Conservation (phyloP, 2,797 vertebrate genomes). For the Percopsis omiscomaycus region DNA sequence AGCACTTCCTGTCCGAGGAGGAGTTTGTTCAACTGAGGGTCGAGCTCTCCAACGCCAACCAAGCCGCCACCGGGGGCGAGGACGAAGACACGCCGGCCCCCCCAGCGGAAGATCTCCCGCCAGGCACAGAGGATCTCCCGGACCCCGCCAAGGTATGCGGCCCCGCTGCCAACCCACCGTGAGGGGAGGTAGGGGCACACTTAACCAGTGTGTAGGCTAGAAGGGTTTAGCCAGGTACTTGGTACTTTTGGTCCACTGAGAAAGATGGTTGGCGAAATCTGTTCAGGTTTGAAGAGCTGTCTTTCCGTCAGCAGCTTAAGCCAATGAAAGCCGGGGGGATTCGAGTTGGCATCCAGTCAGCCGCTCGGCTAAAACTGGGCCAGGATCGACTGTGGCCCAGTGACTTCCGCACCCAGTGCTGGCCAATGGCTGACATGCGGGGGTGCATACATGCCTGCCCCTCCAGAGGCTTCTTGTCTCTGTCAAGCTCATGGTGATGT, state of each 20-base stretch:
- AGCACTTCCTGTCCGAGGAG: conserved; percentile 89
- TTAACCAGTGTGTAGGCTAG: conserved; percentile 19
- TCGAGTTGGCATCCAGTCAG: conserved; percentile 79
- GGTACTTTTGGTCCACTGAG: conserved; percentile 66
- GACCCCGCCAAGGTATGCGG: conserved; percentile 93
- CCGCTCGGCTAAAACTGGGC: conserved; percentile 66
- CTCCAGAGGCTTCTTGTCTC: conserved; percentile 75
- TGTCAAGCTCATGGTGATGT: conserved; percentile 79
- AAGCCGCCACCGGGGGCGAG: conserved; percentile 71
- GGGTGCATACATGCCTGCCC: conserved; percentile 73
- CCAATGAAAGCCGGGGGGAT: conserved; percentile 74
- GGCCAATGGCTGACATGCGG: conserved; percentile 71
- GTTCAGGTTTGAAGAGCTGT: conserved; percentile 80
- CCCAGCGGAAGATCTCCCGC: conserved; percentile 83
- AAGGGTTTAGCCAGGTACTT: conserved; percentile 46
- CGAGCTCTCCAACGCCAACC: conserved; percentile 86
- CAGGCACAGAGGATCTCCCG: conserved; percentile 88
- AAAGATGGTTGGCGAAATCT: conserved; percentile 56
- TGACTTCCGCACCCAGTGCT: conserved; percentile 69
- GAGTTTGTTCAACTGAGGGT: conserved; percentile 91
- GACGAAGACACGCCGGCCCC: conserved; percentile 71
- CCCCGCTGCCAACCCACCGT: not conserved
- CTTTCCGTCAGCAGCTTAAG: conserved; percentile 80
- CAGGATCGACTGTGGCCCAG: conserved; percentile 66
- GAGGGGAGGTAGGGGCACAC: conserved; percentile 6